Evolutionary conservation across 2,797 vertebrate species (phyloP), one percentile per base, ranked within the genome.

Genomic region (Pangasius mekongensis): DNA sequence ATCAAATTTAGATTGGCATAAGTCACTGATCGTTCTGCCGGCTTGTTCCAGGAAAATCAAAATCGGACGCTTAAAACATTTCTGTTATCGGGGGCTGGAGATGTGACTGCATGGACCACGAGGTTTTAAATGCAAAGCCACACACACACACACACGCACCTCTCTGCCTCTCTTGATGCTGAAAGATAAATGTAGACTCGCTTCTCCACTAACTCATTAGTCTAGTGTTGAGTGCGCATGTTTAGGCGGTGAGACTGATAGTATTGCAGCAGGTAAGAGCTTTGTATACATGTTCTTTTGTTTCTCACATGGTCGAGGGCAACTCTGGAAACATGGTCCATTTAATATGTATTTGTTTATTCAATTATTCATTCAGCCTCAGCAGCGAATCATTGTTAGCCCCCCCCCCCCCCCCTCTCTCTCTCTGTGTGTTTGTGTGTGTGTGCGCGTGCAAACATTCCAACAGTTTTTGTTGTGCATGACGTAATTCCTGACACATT

Each of bases 11-110:
- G 49, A 64, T 64, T 56, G 81, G 47, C 11, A 78, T 24, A 73
- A 39, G 71, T 84, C 47, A 80, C 14, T 33, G 67, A 82, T 82
- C 49, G 58, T 62, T 43, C 56, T 62, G 4, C 8, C 49, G 27
- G 27, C 8, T 77, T 20, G 30, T 80, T 82, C 73, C 83, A 80
- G 76, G 84, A 88, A 86, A 86, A 33, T 67, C 36, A 67, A 74
- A 43, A 64, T 39, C 14, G 10, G 14, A 64, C 30, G 10, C 64
- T 62, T 49, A 27, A 83, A 87, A 69, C 84, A 11, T 85, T 87
- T 82, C 14, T 76, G 54, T 86, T 83, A 67, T 74, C 76, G 49
- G 33, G 27, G 43, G 43, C 43, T 49, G 49, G 67, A 80, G 66
- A 82, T 78, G n/a, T 30, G 76, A 83, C 52, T 39, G 69, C 64